Evolutionary conservation across 2,797 vertebrate genomes (phyloP).

Genomic region (Neosilurus hyrtlii): DNA sequence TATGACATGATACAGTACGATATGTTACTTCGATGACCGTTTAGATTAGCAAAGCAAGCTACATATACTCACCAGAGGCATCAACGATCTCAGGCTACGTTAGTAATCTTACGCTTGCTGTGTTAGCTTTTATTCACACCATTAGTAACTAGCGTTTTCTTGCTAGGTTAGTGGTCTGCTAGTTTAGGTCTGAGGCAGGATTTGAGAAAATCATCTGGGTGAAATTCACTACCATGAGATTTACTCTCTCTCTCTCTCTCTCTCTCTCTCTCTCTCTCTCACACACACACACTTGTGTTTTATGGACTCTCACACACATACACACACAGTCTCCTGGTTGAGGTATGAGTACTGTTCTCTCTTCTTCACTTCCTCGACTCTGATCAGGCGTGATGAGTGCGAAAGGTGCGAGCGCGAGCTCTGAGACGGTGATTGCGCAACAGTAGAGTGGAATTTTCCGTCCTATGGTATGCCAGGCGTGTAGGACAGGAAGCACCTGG

Average conservation of each 20-base stretch:
- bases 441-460: conserved; percentile 54
- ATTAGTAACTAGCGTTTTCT: not conserved
- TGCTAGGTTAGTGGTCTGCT: not conserved
- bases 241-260: no score
- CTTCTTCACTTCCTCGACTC: not conserved
- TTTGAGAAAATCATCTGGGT: not conserved
- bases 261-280: no score
- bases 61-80: not conserved
- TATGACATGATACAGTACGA: no score
- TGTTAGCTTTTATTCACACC: not conserved
- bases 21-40: not conserved
- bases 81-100: not conserved
- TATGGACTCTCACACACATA: not conserved
- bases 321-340: not conserved
- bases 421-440: conserved; percentile 42
- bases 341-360: no score
- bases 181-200: not conserved
- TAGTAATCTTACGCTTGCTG: not conserved
- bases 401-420: conserved; percentile 33
- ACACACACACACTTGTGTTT: not conserved
- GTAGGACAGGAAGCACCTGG: conserved; percentile 57
- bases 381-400: not conserved
- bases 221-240: not conserved
- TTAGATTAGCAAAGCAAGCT: not conserved
- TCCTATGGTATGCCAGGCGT: conserved; percentile 45